phyloP scores from a whole-genome alignment of 1,140 invertebrate species.

The Oreohelix idahoensis region DNA sequence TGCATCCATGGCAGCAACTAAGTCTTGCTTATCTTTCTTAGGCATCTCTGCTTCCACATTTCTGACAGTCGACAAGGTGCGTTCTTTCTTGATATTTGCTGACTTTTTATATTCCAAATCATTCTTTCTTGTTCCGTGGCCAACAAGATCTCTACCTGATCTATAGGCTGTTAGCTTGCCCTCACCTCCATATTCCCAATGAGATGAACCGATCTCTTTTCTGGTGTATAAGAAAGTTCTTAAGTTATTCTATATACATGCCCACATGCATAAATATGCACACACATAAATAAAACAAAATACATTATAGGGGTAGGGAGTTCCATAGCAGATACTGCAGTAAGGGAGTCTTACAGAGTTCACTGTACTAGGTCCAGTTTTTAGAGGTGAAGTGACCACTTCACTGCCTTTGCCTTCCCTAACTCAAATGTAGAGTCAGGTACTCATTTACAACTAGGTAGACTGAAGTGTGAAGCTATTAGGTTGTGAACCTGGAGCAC shows the following conservation, averaged over 20 bases:
- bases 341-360: too few species aligned
- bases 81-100: neutral
- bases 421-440: too few species aligned
- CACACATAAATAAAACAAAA: too few species aligned
- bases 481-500: too few species aligned
- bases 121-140: neutral
- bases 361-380: too few species aligned
- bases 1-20: neutral
- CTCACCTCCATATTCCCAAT: constrained; percentile 34
- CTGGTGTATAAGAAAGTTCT: constrained; percentile 11
- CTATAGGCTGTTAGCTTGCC: constrained; percentile 23
- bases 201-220: constrained; percentile 16
- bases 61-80: neutral
- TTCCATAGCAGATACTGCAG: too few species aligned
- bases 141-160: neutral
- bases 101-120: neutral
- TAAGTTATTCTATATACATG: neutral
- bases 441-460: too few species aligned
- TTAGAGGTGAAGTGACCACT: too few species aligned
- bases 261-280: too few species aligned
- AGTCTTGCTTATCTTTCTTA: neutral
- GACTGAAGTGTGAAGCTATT: too few species aligned
- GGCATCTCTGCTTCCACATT: neutral
- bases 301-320: too few species aligned
- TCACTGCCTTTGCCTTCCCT: too few species aligned